Evolutionary conservation across 2,113 vertebrate species (phyloP).

Genomic region (cat (Felis catus)): F.catus_Fca126_mat1.0 CM031421.1:1608501-1609000

Average conservation of each 20-base stretch:
- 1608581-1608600: not conserved
- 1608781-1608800: not conserved
- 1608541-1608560: not conserved
- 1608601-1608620: not conserved
- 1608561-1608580: not conserved
- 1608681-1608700: not conserved
- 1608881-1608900: not conserved
- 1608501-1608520: not conserved
- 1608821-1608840: not conserved
- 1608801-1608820: not conserved
- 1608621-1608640: not conserved
- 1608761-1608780: not conserved
- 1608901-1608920: constrained; percentile 5
- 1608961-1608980: not conserved
- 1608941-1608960: not conserved
- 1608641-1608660: not conserved
- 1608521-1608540: not conserved
- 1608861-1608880: not conserved
- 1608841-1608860: constrained; percentile 20
- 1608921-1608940: not conserved
- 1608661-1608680: not conserved
- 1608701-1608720: not conserved
- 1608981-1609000: not conserved
- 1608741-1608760: not conserved
- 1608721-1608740: not conserved